These are phyloP conservation scores for Cryptosula pallasiana DNA, from an alignment of 2,888 invertebrate genomes.

Conservation along the genomic window DNA sequence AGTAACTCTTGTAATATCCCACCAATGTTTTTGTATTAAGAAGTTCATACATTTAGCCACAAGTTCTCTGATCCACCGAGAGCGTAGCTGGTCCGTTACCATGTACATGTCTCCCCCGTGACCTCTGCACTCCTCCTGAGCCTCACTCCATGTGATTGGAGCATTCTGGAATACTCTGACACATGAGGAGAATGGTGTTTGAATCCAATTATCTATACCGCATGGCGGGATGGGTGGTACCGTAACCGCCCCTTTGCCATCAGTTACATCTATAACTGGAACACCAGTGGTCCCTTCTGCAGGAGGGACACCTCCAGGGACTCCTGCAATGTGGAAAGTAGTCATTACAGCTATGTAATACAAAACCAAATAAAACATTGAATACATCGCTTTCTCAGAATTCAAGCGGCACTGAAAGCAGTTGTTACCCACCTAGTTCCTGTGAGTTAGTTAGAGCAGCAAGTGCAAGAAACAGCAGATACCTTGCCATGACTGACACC, in stretches of 20 bases:
- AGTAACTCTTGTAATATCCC: too few relatives aligned
- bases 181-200: neutral
- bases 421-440: too few relatives aligned
- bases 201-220: neutral
- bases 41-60: neutral
- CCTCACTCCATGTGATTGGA: neutral
- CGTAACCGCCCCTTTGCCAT: neutral
- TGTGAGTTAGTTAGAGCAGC: too few relatives aligned
- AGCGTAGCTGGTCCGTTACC: neutral
- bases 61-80: neutral
- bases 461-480: too few relatives aligned
- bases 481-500: too few relatives aligned
- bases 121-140: neutral
- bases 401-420: too few relatives aligned
- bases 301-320: neutral
- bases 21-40: too few relatives aligned
- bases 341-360: too few relatives aligned
- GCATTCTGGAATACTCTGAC: constrained; percentile 4
- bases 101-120: neutral
- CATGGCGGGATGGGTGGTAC: neutral
- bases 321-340: neutral
- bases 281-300: neutral
- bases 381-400: too few relatives aligned
- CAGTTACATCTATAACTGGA: neutral
- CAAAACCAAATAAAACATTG: too few relatives aligned